phyloP scores from a whole-genome alignment of 2,888 invertebrate species.

The Tyria jacobaeae region DNA sequence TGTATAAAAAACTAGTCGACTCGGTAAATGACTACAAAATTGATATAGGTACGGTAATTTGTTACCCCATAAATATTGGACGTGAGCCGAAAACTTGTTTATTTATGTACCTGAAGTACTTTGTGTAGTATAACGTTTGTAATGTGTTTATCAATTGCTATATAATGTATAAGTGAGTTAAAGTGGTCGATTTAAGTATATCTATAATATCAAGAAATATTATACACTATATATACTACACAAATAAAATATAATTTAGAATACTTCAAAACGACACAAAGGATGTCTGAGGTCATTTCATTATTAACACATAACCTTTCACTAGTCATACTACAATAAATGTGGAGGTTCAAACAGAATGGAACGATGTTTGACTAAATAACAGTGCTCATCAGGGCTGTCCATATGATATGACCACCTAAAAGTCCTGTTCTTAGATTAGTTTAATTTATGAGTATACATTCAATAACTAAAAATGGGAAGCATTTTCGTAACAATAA shows the following conservation, averaged over 20 bases:
- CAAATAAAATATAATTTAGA: neutral
- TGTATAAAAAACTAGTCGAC: slow-evolving; percentile 8
- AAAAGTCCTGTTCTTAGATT: too few relatives aligned
- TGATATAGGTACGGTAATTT: slow-evolving; percentile 35
- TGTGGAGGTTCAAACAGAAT: slow-evolving; percentile 27
- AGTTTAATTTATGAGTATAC: too few relatives aligned
- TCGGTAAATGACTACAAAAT: slow-evolving; percentile 37
- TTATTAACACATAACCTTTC: slow-evolving; percentile 39
- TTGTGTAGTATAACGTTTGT: neutral
- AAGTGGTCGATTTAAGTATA: too few relatives aligned
- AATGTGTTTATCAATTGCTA: neutral
- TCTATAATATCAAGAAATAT: too few relatives aligned
- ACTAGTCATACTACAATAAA: slow-evolving; percentile 30
- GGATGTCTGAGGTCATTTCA: slow-evolving; percentile 25
- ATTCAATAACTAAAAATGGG: too few relatives aligned
- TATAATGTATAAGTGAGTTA: neutral
- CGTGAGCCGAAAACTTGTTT: slow-evolving; percentile 38
- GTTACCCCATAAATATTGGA: slow-evolving; percentile 35
- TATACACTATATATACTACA: too few relatives aligned
- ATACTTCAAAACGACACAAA: neutral
- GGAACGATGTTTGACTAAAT: slow-evolving; percentile 32
- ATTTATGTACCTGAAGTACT: slow-evolving; percentile 31
- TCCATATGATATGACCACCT: too few relatives aligned
- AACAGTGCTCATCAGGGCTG: slow-evolving; percentile 6
- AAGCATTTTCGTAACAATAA: too few relatives aligned